Percentiles rank a stretch among this genome's conserved stretches.
Conservation (phyloP, 2,113 vertebrate genomes). For the Dendropsophus ebraccatus region DNA sequence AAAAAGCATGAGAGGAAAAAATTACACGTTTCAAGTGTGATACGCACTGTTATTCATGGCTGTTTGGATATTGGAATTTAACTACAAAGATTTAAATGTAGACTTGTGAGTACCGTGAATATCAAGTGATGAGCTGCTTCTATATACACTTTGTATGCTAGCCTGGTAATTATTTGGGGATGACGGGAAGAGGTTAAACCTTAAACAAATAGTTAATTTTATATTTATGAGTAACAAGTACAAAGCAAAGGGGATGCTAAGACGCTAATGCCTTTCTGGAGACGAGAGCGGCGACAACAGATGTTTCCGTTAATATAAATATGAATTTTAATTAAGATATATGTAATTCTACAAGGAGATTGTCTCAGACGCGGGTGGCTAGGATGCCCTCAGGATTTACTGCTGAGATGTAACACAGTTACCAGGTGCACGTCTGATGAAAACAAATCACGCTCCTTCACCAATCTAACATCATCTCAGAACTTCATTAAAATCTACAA, state of each 20-base stretch:
- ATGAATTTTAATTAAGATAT: slow-evolving; percentile 36
- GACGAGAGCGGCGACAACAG: slow-evolving; percentile 7
- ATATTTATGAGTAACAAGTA: slow-evolving; percentile 24
- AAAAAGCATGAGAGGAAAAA: too few relatives aligned
- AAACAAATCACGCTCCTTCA: not conserved
- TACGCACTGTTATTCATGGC: too few relatives aligned
- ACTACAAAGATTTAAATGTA: too few relatives aligned
- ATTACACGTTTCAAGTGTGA: too few relatives aligned
- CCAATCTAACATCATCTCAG: not conserved
- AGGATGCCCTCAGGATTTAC: not conserved
- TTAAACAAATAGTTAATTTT: slow-evolving; percentile 27
- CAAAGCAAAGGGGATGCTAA: slow-evolving; percentile 22
- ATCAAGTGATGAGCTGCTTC: too few relatives aligned
- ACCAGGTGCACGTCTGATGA: not conserved
- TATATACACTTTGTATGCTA: too few relatives aligned
- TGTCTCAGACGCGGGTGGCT: not conserved
- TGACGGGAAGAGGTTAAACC: too few relatives aligned
- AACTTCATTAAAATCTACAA: not conserved
- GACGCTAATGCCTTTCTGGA: not conserved
- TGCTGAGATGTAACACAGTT: not conserved
- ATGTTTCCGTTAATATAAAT: slow-evolving; percentile 33
- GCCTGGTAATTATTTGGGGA: too few relatives aligned
- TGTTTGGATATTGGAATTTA: too few relatives aligned
- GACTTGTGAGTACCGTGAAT: too few relatives aligned
- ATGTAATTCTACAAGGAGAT: not conserved